Conservation (phyloP, 2,888 invertebrate species). For the Acholoe squamosa region DNA sequence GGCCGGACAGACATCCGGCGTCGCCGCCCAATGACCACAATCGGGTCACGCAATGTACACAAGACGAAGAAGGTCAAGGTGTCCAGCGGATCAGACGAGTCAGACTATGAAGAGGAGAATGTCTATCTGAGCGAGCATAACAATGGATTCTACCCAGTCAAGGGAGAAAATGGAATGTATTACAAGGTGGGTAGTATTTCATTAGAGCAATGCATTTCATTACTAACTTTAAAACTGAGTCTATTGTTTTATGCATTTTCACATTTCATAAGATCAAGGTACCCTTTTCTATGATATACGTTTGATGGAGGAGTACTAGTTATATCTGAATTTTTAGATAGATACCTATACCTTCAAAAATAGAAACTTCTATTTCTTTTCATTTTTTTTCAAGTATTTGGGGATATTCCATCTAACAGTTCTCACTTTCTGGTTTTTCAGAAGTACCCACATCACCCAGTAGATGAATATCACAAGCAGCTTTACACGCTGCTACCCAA, state of each 20-base stretch:
- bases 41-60: constrained; percentile 75
- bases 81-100: constrained; percentile 73
- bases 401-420: too few relatives aligned
- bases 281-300: too few relatives aligned
- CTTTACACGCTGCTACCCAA: constrained; percentile 79
- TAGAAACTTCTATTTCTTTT: too few relatives aligned
- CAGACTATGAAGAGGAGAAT: constrained; percentile 72
- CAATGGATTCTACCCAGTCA: constrained; percentile 77
- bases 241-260: too few relatives aligned
- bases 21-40: constrained; percentile 72
- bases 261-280: too few relatives aligned
- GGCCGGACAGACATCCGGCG: background rate
- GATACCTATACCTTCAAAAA: too few relatives aligned
- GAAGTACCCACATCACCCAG: constrained; percentile 68
- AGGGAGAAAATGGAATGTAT: constrained; percentile 79
- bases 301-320: too few relatives aligned
- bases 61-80: constrained; percentile 75
- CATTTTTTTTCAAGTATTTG: too few relatives aligned
- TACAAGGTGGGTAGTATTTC: constrained; percentile 77
- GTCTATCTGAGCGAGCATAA: constrained; percentile 74
- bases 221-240: too few relatives aligned
- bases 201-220: too few relatives aligned
- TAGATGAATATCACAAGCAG: constrained; percentile 79
- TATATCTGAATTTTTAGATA: too few relatives aligned
- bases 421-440: too few relatives aligned